A percentile compares a stretch with the other conserved stretches of the same genome.
These are phyloP conservation scores for Trogon surrucura DNA, from an alignment of 2,113 vertebrate genomes.

Conservation along the genomic window DNA sequence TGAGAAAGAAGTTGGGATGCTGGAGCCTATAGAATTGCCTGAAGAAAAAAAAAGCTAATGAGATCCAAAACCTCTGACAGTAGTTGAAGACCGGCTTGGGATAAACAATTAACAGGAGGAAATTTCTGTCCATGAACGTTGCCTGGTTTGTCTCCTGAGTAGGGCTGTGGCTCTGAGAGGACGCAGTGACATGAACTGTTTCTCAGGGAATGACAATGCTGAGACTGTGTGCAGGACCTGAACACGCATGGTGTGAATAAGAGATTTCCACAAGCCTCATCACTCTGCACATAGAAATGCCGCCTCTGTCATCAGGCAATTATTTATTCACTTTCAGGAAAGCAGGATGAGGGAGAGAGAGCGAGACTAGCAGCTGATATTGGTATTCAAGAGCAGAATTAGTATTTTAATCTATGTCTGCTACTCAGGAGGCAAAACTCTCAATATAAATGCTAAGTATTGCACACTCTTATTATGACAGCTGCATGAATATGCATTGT, in stretches of 20 bases:
- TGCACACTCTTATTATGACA: background rate
- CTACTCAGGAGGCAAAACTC: background rate
- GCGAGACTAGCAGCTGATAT: background rate
- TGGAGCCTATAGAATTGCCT: background rate
- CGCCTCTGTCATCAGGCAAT: background rate
- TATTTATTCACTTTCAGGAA: background rate
- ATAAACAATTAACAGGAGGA: background rate
- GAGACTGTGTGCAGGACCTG: background rate
- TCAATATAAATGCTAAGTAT: background rate
- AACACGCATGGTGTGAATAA: accelerated
- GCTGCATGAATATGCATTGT: background rate
- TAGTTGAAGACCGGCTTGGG: background rate
- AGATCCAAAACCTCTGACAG: background rate
- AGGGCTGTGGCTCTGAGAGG: background rate
- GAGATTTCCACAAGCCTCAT: background rate
- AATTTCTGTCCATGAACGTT: background rate
- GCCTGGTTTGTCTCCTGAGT: background rate
- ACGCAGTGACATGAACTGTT: background rate
- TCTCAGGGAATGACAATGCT: background rate
- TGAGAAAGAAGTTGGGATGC: background rate
- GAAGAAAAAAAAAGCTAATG: background rate
- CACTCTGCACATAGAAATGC: background rate
- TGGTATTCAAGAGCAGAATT: background rate
- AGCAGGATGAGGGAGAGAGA: background rate
- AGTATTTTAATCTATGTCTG: constrained; percentile 1